A percentile compares a stretch with the other conserved stretches of the same genome.
Evolutionary conservation across 2,888 invertebrate species (phyloP).

Genomic region (Magallana nippona): DNA sequence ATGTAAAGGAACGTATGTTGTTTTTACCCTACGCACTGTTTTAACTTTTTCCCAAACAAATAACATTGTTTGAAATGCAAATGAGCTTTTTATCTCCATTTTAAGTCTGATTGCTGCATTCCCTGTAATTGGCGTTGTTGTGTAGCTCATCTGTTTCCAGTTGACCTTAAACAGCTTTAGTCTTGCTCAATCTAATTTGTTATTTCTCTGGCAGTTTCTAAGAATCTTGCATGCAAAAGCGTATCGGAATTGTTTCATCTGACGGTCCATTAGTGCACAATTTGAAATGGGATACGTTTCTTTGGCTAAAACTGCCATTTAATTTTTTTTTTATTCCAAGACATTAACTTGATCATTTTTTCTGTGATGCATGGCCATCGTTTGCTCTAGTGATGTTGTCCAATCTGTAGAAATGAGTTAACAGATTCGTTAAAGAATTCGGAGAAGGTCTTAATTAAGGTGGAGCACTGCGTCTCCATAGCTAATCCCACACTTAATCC

Average conservation of each 20-base stretch:
- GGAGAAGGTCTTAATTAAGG: background rate
- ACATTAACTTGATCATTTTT: background rate
- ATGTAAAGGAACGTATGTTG: too few relatives aligned
- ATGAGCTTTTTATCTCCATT: constrained; percentile 14
- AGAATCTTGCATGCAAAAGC: constrained; percentile 1
- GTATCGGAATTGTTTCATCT: background rate
- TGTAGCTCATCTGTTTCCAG: background rate
- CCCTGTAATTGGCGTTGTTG: background rate
- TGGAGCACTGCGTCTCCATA: background rate
- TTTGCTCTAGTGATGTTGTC: background rate
- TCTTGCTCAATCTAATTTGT: background rate
- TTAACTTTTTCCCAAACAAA: background rate
- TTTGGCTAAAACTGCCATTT: background rate
- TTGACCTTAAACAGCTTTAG: constrained; percentile 5
- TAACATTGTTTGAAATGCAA: constrained; percentile 13
- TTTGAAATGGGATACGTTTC: background rate
- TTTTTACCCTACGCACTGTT: too few relatives aligned
- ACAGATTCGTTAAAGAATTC: constrained; percentile 3
- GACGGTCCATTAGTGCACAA: constrained; percentile 1
- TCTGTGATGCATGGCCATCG: background rate
- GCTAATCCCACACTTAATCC: constrained; percentile 14
- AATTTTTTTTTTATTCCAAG: too few relatives aligned
- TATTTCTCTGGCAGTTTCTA: background rate
- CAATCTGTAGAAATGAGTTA: background rate
- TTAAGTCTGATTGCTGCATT: background rate